Conservation (phyloP, 2,888 invertebrate species). For the Saturnia pavonia region DNA sequence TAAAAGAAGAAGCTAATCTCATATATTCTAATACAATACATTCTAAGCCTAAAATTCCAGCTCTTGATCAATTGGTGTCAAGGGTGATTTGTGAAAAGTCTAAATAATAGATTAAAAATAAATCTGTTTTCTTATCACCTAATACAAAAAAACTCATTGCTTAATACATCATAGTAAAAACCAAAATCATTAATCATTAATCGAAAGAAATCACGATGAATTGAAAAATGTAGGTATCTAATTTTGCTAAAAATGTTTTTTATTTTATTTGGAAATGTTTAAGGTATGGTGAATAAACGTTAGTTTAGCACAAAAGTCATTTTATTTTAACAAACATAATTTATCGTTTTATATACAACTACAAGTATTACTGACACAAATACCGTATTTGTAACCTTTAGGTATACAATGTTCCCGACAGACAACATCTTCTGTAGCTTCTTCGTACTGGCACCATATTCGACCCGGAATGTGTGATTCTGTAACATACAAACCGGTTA, state of each 20-base stretch:
- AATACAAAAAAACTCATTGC: slow-evolving; percentile 2
- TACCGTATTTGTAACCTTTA: slow-evolving; percentile 69
- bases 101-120: slow-evolving; percentile 41
- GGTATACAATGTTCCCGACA: slow-evolving; percentile 67
- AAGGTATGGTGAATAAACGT: neutral
- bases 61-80: slow-evolving; percentile 58
- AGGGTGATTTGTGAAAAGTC: slow-evolving; percentile 64
- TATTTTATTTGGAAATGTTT: neutral
- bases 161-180: neutral
- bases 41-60: slow-evolving; percentile 54
- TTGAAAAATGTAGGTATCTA: neutral
- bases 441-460: slow-evolving; percentile 52
- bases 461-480: slow-evolving; percentile 40
- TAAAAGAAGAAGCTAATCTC: slow-evolving; percentile 80
- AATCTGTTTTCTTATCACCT: neutral
- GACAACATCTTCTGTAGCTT: slow-evolving; percentile 54
- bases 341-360: slow-evolving; percentile 56
- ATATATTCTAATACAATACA: slow-evolving; percentile 51
- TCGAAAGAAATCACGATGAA: neutral
- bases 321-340: neutral
- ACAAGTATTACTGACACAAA: slow-evolving; percentile 64
- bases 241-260: neutral
- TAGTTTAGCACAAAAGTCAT: neutral
- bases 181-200: neutral
- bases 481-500: slow-evolving; percentile 34